Base-by-base conservation (phyloP, 2,113 vertebrate genomes). In the Thymallus thymallus region DNA sequence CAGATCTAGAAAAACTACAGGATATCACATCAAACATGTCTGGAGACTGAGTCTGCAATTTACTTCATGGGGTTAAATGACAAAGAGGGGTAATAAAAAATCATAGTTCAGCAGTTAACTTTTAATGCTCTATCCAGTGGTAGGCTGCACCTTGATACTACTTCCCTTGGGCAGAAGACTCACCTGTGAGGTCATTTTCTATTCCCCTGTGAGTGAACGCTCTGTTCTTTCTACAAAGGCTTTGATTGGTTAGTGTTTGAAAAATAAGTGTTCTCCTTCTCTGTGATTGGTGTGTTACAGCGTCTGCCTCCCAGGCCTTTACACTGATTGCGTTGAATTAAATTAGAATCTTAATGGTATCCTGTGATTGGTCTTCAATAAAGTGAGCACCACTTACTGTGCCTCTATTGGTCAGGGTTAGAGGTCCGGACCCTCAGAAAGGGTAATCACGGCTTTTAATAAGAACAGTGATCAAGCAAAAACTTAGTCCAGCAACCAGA, bases 91-190 rank as follows among this genome's bases (percentile, higher is more conserved):
- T 48, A 61, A 77, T 81, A 41, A 72, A 77, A 56, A 55, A 41
- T 63, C 56, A 77, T 68, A 73, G 71, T 71, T 41, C 51, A 63
- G 75, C 72, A 68, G 51, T 77, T 71, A 80, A 80, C 30, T 60
- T 74, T 70, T 73, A 66, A 69, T 30, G 16, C 68, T 18, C 20
- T 32, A 56, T 32, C 51, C 24, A 26, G 18, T 18, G 45, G 56
- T 51, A 63, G 46, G 58, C 68, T 68, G 41, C 51, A 14, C n/a
- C 13, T 12, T 23, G 55, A n/a, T 10, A 56, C 16, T 29, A 41
- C 29, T 68, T 58, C 51, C 26, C 70, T 72, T 63, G 69, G 51
- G 30, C 70, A 60, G 30, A 58, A 23, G 24, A 29, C 35, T 63
- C 72, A 69, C 55, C 75, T 9, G 66, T 46, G 64, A 68, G 72